Evolutionary conservation across 2,888 invertebrate genomes (phyloP).

Genomic region (Boloria euphrosyne): DNA sequence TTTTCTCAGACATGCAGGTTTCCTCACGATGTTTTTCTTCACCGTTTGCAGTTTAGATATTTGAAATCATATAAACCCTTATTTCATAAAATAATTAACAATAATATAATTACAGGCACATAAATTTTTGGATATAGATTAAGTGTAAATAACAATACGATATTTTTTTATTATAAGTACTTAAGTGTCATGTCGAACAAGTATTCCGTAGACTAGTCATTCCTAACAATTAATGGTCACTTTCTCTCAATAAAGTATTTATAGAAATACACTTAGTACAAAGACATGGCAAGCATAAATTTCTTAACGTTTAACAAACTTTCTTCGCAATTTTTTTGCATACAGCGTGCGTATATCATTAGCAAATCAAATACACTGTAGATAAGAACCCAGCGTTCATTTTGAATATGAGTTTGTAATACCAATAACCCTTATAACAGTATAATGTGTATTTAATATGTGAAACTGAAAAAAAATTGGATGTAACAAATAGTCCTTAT

Average conservation of each 20-base stretch:
- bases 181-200: not conserved
- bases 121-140: too few species aligned
- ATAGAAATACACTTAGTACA: not conserved
- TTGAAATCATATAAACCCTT: too few species aligned
- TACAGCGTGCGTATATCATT: slow-evolving; percentile 17
- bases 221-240: slow-evolving; percentile 4
- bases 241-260: slow-evolving; percentile 13
- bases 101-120: too few species aligned
- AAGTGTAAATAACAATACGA: too few species aligned
- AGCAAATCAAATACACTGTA: slow-evolving; percentile 5
- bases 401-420: not conserved
- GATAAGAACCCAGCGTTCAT: not conserved
- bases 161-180: too few species aligned
- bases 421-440: not conserved
- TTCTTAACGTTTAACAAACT: slow-evolving; percentile 9
- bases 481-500: too few species aligned
- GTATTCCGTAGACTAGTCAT: slow-evolving; percentile 1
- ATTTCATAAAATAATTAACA: too few species aligned
- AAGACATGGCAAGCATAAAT: slow-evolving; percentile 10
- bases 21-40: too few species aligned
- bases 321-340: slow-evolving; percentile 25
- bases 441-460: too few species aligned
- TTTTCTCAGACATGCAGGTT: too few species aligned
- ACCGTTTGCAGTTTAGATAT: too few species aligned
- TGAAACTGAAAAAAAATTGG: too few species aligned